phyloP scores from a whole-genome alignment of 1,140 invertebrate genomes.

The Drosophila seguyi region DNA sequence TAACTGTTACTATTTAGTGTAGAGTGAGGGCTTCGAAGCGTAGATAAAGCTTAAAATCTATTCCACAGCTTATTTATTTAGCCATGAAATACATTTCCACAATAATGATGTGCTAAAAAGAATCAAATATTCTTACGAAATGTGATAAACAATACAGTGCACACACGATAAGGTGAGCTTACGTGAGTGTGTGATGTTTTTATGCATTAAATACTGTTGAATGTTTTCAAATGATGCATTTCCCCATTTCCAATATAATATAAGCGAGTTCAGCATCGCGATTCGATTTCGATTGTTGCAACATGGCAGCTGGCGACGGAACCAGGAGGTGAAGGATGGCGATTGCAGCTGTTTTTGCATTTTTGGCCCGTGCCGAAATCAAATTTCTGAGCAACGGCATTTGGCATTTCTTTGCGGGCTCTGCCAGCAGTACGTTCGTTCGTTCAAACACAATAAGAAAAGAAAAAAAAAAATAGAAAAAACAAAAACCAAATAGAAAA shows the following conservation, averaged over 20 bases:
- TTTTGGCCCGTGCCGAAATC: constrained; percentile 14
- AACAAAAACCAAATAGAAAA: constrained; percentile 7
- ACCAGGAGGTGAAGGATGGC: neutral
- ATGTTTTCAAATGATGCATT: neutral
- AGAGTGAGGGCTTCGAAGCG: neutral
- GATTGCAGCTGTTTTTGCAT: constrained; percentile 36
- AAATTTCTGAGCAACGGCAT: constrained; percentile 25
- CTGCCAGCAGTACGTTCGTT: constrained; percentile 24
- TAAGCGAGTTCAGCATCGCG: neutral
- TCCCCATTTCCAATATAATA: constrained; percentile 1
- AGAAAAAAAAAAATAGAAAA: neutral
- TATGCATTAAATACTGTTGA: neutral
- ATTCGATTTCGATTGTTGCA: constrained; percentile 30
- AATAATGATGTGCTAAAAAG: constrained; percentile 12
- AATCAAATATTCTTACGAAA: neutral
- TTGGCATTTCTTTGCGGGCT: constrained; percentile 29
- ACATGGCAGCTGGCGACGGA: constrained; percentile 1
- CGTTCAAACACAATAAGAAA: neutral
- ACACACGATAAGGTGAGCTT: neutral
- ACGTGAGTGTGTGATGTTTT: neutral
- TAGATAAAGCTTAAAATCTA: neutral
- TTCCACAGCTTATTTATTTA: neutral
- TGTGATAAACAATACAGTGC: constrained; percentile 15
- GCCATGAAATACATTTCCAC: constrained; percentile 1
- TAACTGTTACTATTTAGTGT: neutral